Evolutionary conservation across 2,888 invertebrate species (phyloP).

Genomic region (Proisotoma minuta): DNA sequence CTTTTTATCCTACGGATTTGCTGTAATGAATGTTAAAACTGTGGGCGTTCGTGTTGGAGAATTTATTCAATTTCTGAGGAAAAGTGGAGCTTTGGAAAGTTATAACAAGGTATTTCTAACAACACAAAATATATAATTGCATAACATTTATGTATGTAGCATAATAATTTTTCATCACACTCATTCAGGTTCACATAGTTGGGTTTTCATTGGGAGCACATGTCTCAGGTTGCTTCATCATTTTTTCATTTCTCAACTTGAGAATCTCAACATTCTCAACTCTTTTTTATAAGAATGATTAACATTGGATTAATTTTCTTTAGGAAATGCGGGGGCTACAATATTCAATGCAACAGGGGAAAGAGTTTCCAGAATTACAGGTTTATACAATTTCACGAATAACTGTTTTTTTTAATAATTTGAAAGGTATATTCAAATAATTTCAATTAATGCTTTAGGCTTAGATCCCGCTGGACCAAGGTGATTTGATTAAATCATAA

Average conservation of each 20-base stretch:
- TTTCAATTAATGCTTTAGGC: constrained; percentile 13
- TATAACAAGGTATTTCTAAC: constrained; percentile 1
- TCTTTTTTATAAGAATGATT: too few relatives aligned
- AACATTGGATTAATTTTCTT: too few relatives aligned
- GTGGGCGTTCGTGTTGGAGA: constrained; percentile 30
- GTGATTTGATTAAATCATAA: too few relatives aligned
- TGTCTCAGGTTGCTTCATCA: too few relatives aligned
- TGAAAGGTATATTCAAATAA: background rate
- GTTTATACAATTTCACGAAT: background rate
- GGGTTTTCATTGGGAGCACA: constrained; percentile 33
- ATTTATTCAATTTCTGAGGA: constrained; percentile 24
- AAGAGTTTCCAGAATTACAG: constrained; percentile 22
- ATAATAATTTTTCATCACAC: background rate
- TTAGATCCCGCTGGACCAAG: constrained; percentile 23
- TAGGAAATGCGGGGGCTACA: constrained; percentile 30
- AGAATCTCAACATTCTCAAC: too few relatives aligned
- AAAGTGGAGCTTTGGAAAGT: constrained; percentile 13
- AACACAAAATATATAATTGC: background rate
- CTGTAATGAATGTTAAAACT: constrained; percentile 30
- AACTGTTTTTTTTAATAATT: background rate
- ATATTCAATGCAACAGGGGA: constrained; percentile 13
- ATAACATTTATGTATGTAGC: background rate
- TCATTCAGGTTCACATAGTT: constrained; percentile 19
- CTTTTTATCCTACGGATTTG: constrained; percentile 23
- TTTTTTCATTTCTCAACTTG: too few relatives aligned